Evolutionary conservation across 2,888 invertebrate genomes (phyloP).

Genomic region (Eilema griseolum): DNA sequence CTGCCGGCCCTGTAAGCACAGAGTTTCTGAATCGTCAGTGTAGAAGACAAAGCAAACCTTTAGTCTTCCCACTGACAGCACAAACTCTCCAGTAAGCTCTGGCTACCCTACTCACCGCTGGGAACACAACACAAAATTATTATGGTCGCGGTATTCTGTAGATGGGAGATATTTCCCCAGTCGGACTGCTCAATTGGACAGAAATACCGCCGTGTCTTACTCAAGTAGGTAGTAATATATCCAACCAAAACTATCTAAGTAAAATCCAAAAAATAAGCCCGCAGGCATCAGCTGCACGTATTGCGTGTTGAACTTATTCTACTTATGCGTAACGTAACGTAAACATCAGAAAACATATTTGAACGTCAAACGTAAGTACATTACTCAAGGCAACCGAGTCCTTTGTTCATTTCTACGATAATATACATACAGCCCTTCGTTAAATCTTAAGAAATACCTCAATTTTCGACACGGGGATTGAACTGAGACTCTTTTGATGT

Average conservation of each 20-base stretch:
- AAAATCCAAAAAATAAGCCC: not conserved
- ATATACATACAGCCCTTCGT: slow-evolving; percentile 33
- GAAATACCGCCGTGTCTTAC: no score
- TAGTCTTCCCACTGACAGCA: no score
- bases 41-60: no score
- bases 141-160: no score
- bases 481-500: slow-evolving; percentile 39
- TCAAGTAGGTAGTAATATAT: no score
- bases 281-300: not conserved
- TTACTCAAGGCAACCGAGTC: slow-evolving; percentile 26
- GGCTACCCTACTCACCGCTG: no score
- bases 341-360: slow-evolving; percentile 13
- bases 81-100: no score
- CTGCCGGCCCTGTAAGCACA: no score
- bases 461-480: slow-evolving; percentile 31
- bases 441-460: slow-evolving; percentile 39
- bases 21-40: no score
- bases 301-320: not conserved
- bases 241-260: not conserved
- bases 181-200: no score
- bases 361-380: slow-evolving; percentile 27
- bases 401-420: slow-evolving; percentile 39
- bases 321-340: not conserved
- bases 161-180: no score
- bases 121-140: no score